A percentile compares a stretch with the other conserved stretches of the same genome.
Conservation (phyloP, 2,888 invertebrate species). For the Halictus ligatus region DNA sequence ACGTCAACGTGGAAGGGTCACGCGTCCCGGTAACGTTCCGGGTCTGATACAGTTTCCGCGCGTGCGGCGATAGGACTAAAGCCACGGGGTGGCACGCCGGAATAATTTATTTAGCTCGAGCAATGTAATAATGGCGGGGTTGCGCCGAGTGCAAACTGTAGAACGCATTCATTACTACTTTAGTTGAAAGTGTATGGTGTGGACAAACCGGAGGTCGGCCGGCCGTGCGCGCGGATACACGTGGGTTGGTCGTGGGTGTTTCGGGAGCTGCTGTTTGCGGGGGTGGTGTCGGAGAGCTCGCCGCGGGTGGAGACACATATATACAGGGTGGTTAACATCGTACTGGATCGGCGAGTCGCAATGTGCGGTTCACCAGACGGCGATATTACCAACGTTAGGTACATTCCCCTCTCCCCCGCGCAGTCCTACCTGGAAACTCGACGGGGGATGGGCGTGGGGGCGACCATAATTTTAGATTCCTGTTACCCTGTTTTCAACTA, state of each 20-base stretch:
- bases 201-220: constrained; percentile 50
- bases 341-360: constrained; percentile 57
- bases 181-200: constrained; percentile 62
- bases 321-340: constrained; percentile 57
- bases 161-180: constrained; percentile 76
- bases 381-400: constrained; percentile 64
- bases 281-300: constrained; percentile 4
- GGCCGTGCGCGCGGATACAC: constrained; percentile 16
- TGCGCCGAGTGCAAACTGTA: constrained; percentile 70
- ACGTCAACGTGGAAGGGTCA: constrained; percentile 19
- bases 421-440: not conserved
- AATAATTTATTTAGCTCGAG: constrained; percentile 79
- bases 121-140: constrained; percentile 77
- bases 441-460: not conserved
- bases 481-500: constrained; percentile 33
- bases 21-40: constrained; percentile 15
- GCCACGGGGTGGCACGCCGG: constrained; percentile 61
- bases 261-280: not conserved
- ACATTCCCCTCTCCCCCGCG: constrained; percentile 17
- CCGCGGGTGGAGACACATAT: constrained; percentile 36
- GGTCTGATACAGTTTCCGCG: constrained; percentile 24
- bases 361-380: constrained; percentile 64
- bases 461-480: constrained; percentile 55
- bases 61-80: constrained; percentile 43
- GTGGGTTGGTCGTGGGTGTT: constrained; percentile 8